Percentiles rank a stretch among this genome's conserved stretches.
phyloP scores from a whole-genome alignment of 2,888 invertebrate species.

The Timandra comae region DNA sequence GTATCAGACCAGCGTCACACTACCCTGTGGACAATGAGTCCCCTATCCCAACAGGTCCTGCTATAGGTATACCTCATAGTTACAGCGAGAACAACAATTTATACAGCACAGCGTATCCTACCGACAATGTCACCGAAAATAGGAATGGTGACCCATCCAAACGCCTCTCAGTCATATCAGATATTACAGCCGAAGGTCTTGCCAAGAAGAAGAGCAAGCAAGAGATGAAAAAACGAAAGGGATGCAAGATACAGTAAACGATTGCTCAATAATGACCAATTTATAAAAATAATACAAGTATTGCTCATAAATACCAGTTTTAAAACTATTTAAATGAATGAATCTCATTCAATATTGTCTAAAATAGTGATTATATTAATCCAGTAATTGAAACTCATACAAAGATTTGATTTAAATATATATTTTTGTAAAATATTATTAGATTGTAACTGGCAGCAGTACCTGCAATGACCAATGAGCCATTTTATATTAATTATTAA shows the following conservation, averaged over 20 bases:
- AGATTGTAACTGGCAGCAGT: slow-evolving; percentile 47
- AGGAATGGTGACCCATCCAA: slow-evolving; percentile 48
- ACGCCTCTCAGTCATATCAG: slow-evolving; percentile 64
- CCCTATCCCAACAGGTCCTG: slow-evolving; percentile 29
- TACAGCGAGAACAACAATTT: slow-evolving; percentile 66
- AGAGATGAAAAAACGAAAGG: slow-evolving; percentile 61
- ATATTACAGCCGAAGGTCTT: slow-evolving; percentile 63
- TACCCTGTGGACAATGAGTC: slow-evolving; percentile 51
- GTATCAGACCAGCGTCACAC: slow-evolving; percentile 67
- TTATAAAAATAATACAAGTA: no score
- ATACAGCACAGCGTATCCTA: slow-evolving; percentile 55
- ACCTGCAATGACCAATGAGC: slow-evolving; percentile 62
- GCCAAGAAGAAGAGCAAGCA: slow-evolving; percentile 65
- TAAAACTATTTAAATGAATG: no score
- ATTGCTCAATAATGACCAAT: slow-evolving; percentile 6
- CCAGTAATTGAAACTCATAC: no score
- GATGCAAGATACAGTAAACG: slow-evolving; percentile 66
- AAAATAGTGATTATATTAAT: no score
- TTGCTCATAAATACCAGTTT: no score
- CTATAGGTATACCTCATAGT: slow-evolving; percentile 47
- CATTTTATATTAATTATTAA: slow-evolving; percentile 38
- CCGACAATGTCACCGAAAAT: slow-evolving; percentile 40
- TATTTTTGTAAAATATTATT: no score
- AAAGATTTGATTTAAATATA: no score
- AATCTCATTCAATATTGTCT: no score